phyloP scores from a whole-genome alignment of 2,113 vertebrate species.

The Agapornis roseicollis region DNA sequence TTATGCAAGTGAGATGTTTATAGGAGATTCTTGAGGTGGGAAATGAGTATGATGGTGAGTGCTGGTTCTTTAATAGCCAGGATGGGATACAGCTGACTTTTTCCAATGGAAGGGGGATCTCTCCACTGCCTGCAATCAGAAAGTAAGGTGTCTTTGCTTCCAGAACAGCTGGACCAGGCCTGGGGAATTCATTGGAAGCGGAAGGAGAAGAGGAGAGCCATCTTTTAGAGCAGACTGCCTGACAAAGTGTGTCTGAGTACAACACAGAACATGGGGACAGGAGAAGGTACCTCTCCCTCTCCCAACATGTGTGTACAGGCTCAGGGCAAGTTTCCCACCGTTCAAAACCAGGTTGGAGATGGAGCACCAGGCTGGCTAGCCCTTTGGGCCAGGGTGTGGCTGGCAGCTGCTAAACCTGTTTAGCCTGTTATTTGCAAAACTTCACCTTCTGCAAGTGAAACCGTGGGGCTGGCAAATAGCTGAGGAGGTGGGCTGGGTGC shows the following conservation, averaged over 20 bases:
- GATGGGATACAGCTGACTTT: not conserved
- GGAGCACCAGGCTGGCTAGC: not conserved
- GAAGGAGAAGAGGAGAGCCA: not conserved
- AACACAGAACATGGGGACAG: not conserved
- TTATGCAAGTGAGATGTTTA: not conserved
- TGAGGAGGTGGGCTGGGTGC: not conserved
- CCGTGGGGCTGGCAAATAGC: not conserved
- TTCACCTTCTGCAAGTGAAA: not conserved
- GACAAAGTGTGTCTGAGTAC: not conserved
- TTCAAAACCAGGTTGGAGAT: not conserved
- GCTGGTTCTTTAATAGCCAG: not conserved
- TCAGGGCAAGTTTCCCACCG: not conserved
- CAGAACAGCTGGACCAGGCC: not conserved
- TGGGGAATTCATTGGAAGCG: not conserved
- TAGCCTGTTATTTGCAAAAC: not conserved
- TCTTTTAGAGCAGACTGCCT: not conserved
- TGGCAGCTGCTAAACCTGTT: constrained; percentile 11
- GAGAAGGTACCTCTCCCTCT: not conserved
- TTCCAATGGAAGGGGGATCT: not conserved
- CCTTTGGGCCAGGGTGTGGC: not conserved
- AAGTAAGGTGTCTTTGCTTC: not conserved
- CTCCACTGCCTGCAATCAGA: not conserved
- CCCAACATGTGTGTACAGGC: not conserved
- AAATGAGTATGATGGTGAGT: not conserved
- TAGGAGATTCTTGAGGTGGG: not conserved